These are phyloP conservation scores for Cryptomyrus ogoouensis DNA, from an alignment of 2,113 vertebrate genomes.

Conservation along the genomic window DNA sequence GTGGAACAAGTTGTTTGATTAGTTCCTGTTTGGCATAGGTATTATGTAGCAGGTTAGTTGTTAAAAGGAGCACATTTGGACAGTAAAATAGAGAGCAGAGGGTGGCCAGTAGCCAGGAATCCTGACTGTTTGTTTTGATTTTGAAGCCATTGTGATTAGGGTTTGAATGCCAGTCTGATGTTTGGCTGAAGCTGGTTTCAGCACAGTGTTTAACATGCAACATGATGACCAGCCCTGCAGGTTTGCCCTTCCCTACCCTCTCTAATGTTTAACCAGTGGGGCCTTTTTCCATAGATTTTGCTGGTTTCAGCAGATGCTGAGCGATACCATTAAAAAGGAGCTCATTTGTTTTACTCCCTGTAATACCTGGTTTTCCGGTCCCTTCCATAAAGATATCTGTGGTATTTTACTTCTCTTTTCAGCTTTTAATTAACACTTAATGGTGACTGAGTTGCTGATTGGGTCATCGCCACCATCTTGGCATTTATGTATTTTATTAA, in stretches of 20 bases:
- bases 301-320: conserved; percentile 1
- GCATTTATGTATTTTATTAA: neutral
- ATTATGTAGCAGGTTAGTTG: neutral
- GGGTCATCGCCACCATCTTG: neutral
- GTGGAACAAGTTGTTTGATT: conserved; percentile 4
- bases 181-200: neutral
- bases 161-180: neutral
- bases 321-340: neutral
- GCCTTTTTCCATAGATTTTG: conserved; percentile 18
- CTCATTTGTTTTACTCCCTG: neutral
- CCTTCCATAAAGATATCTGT: neutral
- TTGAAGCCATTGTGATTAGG: neutral
- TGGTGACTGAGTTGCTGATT: neutral
- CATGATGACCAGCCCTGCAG: neutral
- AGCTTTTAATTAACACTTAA: neutral
- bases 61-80: neutral
- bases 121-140: neutral
- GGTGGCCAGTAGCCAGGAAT: neutral
- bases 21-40: conserved; percentile 28
- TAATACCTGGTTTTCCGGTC: neutral
- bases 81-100: neutral
- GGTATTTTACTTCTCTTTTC: neutral
- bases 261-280: conserved; percentile 47
- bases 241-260: conserved; percentile 19
- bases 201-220: conserved; percentile 16